A percentile compares a stretch with the other conserved stretches of the same genome.
These are phyloP conservation scores for Polypedilum vanderplanki DNA, from an alignment of 1,140 invertebrate genomes.

Conservation along the genomic window DNA sequence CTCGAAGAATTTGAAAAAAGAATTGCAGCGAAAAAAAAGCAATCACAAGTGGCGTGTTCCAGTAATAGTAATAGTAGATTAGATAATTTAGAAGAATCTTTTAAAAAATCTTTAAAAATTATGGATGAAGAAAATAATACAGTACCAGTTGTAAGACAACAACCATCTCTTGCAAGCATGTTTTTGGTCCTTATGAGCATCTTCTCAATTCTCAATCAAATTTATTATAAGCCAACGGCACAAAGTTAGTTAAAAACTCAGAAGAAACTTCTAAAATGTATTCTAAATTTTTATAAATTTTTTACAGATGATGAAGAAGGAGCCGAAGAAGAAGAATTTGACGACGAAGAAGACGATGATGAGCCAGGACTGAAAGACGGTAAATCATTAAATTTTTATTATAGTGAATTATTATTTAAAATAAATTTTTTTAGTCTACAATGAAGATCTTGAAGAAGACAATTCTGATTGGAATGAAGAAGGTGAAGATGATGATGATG, in stretches of 20 bases:
- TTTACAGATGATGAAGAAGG: constrained; percentile 38
- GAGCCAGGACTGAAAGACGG: constrained; percentile 30
- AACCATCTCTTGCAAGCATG: background rate
- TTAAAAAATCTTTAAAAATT: constrained; percentile 40
- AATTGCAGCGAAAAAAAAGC: constrained; percentile 37
- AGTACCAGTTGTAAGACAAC: background rate
- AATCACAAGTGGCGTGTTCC: background rate
- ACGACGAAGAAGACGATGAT: constrained; percentile 33
- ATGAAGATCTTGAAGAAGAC: constrained; percentile 43
- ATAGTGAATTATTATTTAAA: background rate
- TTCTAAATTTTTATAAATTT: constrained; percentile 28
- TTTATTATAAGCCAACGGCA: constrained; percentile 27
- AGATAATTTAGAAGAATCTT: constrained; percentile 40
- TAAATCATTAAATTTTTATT: constrained; percentile 29
- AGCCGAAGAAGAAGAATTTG: constrained; percentile 34
- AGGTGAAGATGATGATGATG: constrained; percentile 47
- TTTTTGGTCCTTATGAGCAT: constrained; percentile 19
- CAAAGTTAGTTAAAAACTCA: background rate
- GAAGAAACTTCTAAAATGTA: background rate
- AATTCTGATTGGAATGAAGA: constrained; percentile 42
- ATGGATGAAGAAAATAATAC: constrained; percentile 32
- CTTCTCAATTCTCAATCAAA: constrained; percentile 25
- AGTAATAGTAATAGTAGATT: background rate
- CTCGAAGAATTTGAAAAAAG: constrained; percentile 41
- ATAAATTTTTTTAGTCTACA: constrained; percentile 39